Conservation (phyloP, 1,140 invertebrate genomes). For the Drosophila funebris region DNA sequence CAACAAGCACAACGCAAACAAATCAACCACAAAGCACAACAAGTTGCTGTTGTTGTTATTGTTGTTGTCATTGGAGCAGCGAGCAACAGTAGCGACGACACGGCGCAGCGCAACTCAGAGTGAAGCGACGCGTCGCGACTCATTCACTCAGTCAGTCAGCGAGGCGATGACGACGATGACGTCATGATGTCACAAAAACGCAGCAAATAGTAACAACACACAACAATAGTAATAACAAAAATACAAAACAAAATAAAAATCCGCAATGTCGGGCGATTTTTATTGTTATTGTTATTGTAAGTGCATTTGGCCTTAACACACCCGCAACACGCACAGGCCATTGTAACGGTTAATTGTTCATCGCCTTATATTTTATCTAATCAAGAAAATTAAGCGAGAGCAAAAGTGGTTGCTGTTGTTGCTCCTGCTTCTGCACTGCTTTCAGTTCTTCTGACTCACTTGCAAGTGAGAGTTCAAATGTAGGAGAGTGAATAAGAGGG, state of each 20-base stretch:
- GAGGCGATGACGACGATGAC: conserved; percentile 27
- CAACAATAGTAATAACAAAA: neutral
- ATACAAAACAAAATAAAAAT: conserved; percentile 4
- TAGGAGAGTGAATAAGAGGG: conserved; percentile 17
- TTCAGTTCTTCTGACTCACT: conserved; percentile 9
- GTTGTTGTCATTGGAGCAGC: neutral
- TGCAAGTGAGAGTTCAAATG: neutral
- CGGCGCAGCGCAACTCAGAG: neutral
- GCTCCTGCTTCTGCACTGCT: conserved; percentile 2
- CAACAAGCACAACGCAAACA: conserved; percentile 14
- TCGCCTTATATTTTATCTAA: conserved; percentile 24
- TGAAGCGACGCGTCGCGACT: neutral
- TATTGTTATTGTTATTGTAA: conserved; percentile 22
- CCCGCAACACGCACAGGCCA: conserved; percentile 9
- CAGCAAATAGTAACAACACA: neutral
- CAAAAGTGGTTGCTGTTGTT: neutral
- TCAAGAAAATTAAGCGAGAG: conserved; percentile 13
- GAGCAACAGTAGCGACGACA: neutral
- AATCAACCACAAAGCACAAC: conserved; percentile 28
- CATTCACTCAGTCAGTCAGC: conserved; percentile 11
- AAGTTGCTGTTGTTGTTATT: conserved; percentile 25
- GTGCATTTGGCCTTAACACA: conserved; percentile 14
- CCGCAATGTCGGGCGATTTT: conserved; percentile 21
- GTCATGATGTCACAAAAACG: conserved; percentile 31
- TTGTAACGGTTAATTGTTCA: conserved; percentile 19